Percentiles rank a stretch among this genome's conserved stretches.
These are phyloP conservation scores for Speoplatyrhinus poulsoni DNA, from an alignment of 2,113 vertebrate genomes.

Conservation along the genomic window DNA sequence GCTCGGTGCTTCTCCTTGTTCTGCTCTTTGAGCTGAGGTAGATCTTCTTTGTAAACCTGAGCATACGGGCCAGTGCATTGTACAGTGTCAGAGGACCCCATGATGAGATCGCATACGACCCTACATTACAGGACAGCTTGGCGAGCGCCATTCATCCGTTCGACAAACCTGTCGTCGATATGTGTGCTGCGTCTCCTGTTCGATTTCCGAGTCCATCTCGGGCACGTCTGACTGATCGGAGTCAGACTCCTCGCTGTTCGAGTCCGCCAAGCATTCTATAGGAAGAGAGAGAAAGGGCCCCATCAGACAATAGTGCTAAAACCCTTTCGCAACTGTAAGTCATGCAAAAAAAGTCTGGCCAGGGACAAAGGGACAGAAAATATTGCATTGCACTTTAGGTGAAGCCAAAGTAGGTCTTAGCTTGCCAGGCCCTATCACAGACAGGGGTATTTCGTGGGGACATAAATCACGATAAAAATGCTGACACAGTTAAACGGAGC, in stretches of 20 bases:
- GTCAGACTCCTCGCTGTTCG: conserved; percentile 97
- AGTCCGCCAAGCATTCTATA: conserved; percentile 91
- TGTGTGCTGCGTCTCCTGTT: conserved; percentile 95
- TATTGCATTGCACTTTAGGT: conserved; percentile 10
- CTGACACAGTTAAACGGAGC: conserved; percentile 59
- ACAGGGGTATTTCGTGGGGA: conserved; percentile 28
- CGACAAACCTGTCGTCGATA: conserved; percentile 87
- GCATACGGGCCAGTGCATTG: not conserved
- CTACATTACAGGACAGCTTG: not conserved
- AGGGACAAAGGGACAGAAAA: conserved; percentile 7
- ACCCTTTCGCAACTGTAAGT: conserved; percentile 15
- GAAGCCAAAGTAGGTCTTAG: conserved; percentile 21
- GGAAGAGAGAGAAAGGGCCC: conserved; percentile 38
- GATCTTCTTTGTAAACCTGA: conserved; percentile 99
- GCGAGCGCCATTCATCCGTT: not conserved
- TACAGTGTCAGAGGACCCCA: not conserved
- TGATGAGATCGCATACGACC: not conserved
- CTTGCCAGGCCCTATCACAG: conserved; percentile 19
- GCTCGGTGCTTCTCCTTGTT: conserved; percentile 91
- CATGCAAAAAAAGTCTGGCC: conserved; percentile 21
- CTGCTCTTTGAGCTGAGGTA: conserved; percentile 99
- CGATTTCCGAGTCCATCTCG: conserved; percentile 98
- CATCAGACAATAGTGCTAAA: conserved; percentile 12
- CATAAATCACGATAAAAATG: conserved; percentile 62
- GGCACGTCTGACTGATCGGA: conserved; percentile 97